Conservation (phyloP, 2,888 invertebrate species). For the Dicranocentrus wangi region DNA sequence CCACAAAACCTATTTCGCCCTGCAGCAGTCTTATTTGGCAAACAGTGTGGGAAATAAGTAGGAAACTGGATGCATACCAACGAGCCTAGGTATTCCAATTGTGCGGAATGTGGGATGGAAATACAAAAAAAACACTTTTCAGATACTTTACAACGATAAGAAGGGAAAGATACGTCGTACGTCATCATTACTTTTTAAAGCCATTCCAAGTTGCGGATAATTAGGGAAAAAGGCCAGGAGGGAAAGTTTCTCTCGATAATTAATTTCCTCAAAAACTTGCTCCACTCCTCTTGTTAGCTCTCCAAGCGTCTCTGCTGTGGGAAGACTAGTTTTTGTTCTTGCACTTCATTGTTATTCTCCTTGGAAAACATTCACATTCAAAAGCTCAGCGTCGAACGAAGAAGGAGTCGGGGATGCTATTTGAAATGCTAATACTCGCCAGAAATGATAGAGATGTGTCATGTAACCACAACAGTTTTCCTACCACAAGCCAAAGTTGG, state of each 20-base stretch:
- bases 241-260: slow-evolving; percentile 46
- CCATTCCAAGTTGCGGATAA: slow-evolving; percentile 33
- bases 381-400: neutral
- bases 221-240: slow-evolving; percentile 31
- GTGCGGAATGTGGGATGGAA: no score
- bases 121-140: no score
- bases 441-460: slow-evolving; percentile 11
- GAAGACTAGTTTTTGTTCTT: slow-evolving; percentile 10
- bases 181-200: slow-evolving; percentile 30
- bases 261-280: slow-evolving; percentile 37
- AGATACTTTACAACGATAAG: neutral
- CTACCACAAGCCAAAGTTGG: neutral
- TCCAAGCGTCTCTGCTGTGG: neutral
- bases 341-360: slow-evolving; percentile 18
- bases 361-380: neutral
- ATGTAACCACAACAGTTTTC: slow-evolving; percentile 3
- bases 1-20: neutral
- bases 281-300: slow-evolving; percentile 1
- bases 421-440: neutral
- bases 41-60: no score
- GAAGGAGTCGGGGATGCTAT: neutral
- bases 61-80: no score
- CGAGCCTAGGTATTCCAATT: no score
- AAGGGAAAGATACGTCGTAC: slow-evolving; percentile 17
- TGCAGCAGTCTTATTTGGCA: slow-evolving; percentile 5